phyloP scores from a whole-genome alignment of 1,140 invertebrate genomes.

The Phymorhynchus buccinoides region DNA sequence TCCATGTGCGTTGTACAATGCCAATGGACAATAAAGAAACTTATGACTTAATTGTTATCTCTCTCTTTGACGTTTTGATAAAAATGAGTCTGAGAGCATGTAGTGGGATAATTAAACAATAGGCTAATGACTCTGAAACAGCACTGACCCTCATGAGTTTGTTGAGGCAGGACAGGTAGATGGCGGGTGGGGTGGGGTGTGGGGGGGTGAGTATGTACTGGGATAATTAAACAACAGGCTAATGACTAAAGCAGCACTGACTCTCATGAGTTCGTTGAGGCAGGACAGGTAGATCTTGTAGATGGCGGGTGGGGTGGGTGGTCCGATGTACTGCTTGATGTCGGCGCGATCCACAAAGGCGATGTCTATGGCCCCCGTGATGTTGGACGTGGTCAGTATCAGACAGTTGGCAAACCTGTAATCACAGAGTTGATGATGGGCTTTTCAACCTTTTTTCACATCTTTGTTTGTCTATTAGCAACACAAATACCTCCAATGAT shows the following conservation, averaged over 20 bases:
- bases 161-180: slow-evolving; percentile 75
- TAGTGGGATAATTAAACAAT: neutral
- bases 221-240: neutral
- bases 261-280: slow-evolving; percentile 85
- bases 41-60: too few species aligned
- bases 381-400: slow-evolving; percentile 87
- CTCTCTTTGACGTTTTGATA: neutral
- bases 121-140: neutral
- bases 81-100: neutral
- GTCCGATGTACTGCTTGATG: slow-evolving; percentile 91
- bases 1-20: too few species aligned
- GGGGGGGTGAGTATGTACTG: neutral
- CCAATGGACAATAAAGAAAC: too few species aligned
- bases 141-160: slow-evolving; percentile 84
- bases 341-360: slow-evolving; percentile 98
- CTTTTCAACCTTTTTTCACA: too few species aligned
- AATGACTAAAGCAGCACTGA: slow-evolving; percentile 64
- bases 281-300: slow-evolving; percentile 87
- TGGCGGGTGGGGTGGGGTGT: neutral
- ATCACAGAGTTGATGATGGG: neutral
- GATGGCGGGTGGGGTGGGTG: slow-evolving; percentile 85
- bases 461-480: neutral
- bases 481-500: neutral
- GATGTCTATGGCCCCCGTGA: slow-evolving; percentile 92
- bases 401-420: slow-evolving; percentile 28